Base-by-base conservation (phyloP, 1,140 invertebrate genomes). In the Conus ventricosus region DNA sequence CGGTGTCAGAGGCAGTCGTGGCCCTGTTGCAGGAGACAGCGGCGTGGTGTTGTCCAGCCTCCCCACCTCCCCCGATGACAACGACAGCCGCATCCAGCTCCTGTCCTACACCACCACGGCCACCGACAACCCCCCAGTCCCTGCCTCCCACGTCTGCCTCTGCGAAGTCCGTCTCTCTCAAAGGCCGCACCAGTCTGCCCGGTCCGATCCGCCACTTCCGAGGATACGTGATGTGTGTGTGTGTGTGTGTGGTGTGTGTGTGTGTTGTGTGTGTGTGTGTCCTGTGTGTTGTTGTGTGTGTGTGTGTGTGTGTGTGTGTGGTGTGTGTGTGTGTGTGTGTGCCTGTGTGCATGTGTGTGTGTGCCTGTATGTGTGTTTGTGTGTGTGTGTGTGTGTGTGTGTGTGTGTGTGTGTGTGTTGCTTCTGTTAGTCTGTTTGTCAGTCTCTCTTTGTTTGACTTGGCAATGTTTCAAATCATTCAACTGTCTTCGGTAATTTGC, bases 11-110 rank as follows among this genome's bases (percentile, higher is more conserved):
- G 39, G 39, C 39, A 39, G 39, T 39, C 39, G 15, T 60, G 57
- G 57, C 57, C 57, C 15, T 60, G 57, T 60, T 60, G 57, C 85
- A 90, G 89, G 89, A 8, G 89, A 90, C 88, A 90, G 89, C 84
- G 89, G 89, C 4, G 75, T 88, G 54, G 55, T 90, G 13, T 78
- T 87, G 57, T 88, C 88, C 84, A 90, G 89, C 55, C 17, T 90
- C 6, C 78, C 87, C 5, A 90, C 86, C 25, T 88, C 89, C 4
- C 84, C 89, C 17, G 88, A 89, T 54, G 85, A 88, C 10, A 67
- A 83, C 10, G 89, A 90, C 80, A 85, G 84, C 60, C 55, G 76
- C 7, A 88, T 90, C 76, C 87, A 90, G 82, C 87, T 90, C 5
- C 57, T 91, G 54, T 91, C 90, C 27, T 91, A 86, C 85, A 85